phyloP scores from a whole-genome alignment of 2,888 invertebrate species.

The Epistrophella euchroma region DNA sequence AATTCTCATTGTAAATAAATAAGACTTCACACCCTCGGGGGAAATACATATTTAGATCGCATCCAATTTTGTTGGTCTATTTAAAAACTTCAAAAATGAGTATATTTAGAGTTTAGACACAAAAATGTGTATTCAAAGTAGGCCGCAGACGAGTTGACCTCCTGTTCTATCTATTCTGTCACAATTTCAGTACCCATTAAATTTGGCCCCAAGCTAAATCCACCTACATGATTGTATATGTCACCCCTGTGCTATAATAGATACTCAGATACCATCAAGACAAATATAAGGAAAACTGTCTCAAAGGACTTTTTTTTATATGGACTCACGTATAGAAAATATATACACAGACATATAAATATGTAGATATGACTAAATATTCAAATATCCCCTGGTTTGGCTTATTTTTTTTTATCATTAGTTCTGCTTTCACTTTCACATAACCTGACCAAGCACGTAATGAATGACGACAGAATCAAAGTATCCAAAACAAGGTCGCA shows the following conservation, averaged over 20 bases:
- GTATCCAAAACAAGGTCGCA: slow-evolving; percentile 19
- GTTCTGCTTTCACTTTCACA: slow-evolving; percentile 36
- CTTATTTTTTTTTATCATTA: not conserved
- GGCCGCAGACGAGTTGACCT: slow-evolving; percentile 26
- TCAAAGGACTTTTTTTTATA: slow-evolving; percentile 14
- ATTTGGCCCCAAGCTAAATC: not conserved
- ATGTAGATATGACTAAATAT: not conserved
- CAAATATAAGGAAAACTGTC: slow-evolving; percentile 15
- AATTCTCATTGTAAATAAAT: not conserved
- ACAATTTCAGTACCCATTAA: slow-evolving; percentile 22
- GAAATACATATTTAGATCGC: not conserved
- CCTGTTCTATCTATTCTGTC: not conserved
- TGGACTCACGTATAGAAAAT: slow-evolving; percentile 1
- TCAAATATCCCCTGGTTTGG: not conserved
- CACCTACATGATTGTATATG: slow-evolving; percentile 5
- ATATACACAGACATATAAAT: not conserved
- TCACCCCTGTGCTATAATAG: not conserved
- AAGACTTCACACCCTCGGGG: not conserved
- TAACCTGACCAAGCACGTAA: slow-evolving; percentile 47
- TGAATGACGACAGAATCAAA: slow-evolving; percentile 44
- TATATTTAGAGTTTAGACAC: slow-evolving; percentile 1
- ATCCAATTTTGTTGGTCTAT: not conserved
- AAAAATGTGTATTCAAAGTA: slow-evolving; percentile 1
- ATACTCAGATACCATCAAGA: slow-evolving; percentile 13
- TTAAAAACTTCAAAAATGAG: not conserved